Percentiles rank a stretch among this genome's conserved stretches.
These are phyloP conservation scores for Phodopus roborovskii DNA, from an alignment of 2,113 vertebrate genomes.

Conservation along the genomic window DNA sequence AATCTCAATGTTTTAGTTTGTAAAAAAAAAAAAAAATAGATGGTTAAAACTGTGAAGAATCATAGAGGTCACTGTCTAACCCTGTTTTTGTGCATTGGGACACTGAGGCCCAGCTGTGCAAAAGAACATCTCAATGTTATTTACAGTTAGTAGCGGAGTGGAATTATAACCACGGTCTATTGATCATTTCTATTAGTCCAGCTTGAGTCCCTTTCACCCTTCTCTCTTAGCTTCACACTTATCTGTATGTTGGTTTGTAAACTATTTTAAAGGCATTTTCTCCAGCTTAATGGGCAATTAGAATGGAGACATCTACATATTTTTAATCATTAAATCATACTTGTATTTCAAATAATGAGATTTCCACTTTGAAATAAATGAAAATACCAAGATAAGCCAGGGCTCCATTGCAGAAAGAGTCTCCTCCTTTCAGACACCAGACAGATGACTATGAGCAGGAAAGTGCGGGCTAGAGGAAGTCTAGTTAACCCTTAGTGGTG, in stretches of 20 bases:
- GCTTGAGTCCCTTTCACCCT: not conserved
- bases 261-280: constrained; percentile 55
- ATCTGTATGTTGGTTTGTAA: constrained; percentile 14
- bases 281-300: constrained; percentile 49
- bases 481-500: constrained; percentile 29
- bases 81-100: not conserved
- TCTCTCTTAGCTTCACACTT: constrained; percentile 46
- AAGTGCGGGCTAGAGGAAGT: not conserved
- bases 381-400: constrained; percentile 50
- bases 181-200: not conserved
- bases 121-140: constrained; percentile 33
- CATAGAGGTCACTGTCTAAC: not conserved
- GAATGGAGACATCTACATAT: constrained; percentile 63
- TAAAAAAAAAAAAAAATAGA: too few relatives aligned
- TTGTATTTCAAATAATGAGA: constrained; percentile 67
- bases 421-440: constrained; percentile 14
- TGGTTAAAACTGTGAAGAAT: constrained; percentile 49
- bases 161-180: not conserved
- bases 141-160: not conserved
- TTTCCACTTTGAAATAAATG: constrained; percentile 51
- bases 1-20: constrained; percentile 3
- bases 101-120: not conserved
- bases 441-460: not conserved
- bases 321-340: constrained; percentile 61
- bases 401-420: not conserved